Evolutionary conservation across 2,888 invertebrate species (phyloP).

Genomic region (Caradrina kadenii): DNA sequence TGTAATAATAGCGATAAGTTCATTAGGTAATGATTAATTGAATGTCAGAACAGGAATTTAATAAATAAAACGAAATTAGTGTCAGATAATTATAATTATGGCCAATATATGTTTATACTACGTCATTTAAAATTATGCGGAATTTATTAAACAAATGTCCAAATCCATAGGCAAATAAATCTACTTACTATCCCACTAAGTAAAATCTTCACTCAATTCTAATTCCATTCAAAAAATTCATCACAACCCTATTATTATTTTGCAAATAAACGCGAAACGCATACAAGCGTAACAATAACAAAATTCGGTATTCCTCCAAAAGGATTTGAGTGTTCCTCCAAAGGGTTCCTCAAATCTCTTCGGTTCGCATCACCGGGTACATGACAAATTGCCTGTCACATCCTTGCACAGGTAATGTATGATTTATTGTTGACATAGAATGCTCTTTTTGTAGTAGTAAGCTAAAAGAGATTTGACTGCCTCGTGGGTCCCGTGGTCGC

Average conservation of each 20-base stretch:
- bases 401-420: conserved; percentile 87
- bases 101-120: no score
- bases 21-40: no score
- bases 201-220: neutral
- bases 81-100: no score
- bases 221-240: conserved; percentile 4
- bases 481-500: no score
- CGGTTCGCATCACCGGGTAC: conserved; percentile 79
- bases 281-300: conserved; percentile 81
- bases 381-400: conserved; percentile 89
- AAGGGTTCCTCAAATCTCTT: conserved; percentile 80
- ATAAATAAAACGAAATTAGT: no score
- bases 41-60: no score
- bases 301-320: conserved; percentile 67
- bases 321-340: conserved; percentile 66
- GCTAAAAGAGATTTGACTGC: conserved; percentile 43
- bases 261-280: conserved; percentile 65
- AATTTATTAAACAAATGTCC: no score
- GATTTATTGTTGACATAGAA: conserved; percentile 80
- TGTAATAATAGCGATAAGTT: no score
- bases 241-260: conserved; percentile 42
- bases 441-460: conserved; percentile 48
- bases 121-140: no score
- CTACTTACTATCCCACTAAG: no score
- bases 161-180: no score